Percentiles rank a stretch among this genome's conserved stretches.
phyloP scores from a whole-genome alignment of 2,797 vertebrate species.

The Hyperoplus immaculatus region DNA sequence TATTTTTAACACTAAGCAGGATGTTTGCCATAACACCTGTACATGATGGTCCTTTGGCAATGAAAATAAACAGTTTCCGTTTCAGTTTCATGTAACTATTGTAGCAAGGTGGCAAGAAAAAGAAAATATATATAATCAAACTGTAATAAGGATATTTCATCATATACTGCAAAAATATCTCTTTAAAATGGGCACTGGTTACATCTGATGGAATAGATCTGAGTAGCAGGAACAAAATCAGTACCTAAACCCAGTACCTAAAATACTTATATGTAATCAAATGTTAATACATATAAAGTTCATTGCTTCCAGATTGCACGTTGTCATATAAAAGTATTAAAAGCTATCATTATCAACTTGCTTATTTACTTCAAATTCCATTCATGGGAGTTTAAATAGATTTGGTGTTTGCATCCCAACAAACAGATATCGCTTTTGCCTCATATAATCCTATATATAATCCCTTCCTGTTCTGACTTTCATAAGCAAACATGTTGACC shows the following conservation, averaged over 20 bases:
- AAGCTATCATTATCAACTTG: not conserved
- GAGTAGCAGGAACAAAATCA: not conserved
- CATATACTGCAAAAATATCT: not conserved
- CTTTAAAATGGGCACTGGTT: not conserved
- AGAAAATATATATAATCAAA: not conserved
- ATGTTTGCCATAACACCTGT: not conserved
- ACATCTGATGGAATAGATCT: not conserved
- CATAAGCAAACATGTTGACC: slow-evolving; percentile 26
- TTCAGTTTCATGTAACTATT: not conserved
- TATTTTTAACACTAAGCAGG: not conserved
- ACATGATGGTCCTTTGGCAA: not conserved
- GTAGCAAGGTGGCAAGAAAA: not conserved
- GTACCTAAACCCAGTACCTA: not conserved
- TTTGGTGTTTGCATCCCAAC: not conserved
- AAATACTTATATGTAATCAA: not conserved
- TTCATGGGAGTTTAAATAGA: not conserved
- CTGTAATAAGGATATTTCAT: not conserved
- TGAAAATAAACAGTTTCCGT: not conserved
- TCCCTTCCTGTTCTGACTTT: not conserved
- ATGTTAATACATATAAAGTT: not conserved
- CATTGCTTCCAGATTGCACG: no score
- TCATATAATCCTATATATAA: not conserved
- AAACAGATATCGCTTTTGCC: not conserved
- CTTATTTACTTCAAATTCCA: not conserved
- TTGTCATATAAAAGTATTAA: not conserved